Evolutionary conservation across 2,113 vertebrate species (phyloP).

Genomic region (Tapirus terrestris): DNA sequence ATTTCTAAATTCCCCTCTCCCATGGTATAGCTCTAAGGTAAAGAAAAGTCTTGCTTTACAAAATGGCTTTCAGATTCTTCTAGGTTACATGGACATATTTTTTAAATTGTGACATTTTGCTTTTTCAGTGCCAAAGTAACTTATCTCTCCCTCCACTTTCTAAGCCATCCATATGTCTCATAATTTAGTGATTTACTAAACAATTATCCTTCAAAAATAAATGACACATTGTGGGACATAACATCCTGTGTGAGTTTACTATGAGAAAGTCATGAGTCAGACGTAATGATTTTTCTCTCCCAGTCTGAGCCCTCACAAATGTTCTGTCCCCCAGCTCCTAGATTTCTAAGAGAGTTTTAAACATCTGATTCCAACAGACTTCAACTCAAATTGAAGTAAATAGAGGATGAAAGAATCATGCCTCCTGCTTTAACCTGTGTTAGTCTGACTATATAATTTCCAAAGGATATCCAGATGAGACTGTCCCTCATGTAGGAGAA

Average conservation of each 20-base stretch:
- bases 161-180: conserved; percentile 45
- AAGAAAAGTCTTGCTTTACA: not conserved
- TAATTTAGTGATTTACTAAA: conserved; percentile 62
- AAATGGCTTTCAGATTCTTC: conserved; percentile 55
- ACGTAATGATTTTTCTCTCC: not conserved
- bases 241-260: conserved; percentile 50
- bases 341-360: conserved; percentile 8
- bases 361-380: conserved; percentile 14
- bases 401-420: conserved; percentile 42
- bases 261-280: conserved; percentile 59
- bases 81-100: conserved; percentile 1
- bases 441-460: conserved; percentile 15
- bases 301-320: not conserved
- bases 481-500: not conserved
- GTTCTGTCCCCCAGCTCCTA: not conserved
- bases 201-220: conserved; percentile 60
- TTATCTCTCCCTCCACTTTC: conserved; percentile 46
- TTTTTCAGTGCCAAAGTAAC: conserved; percentile 51
- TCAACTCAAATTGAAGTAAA: conserved; percentile 35
- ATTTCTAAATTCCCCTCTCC: not conserved
- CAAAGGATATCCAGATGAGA: not conserved
- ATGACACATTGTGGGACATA: conserved; percentile 37
- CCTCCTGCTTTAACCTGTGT: not conserved
- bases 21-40: not conserved
- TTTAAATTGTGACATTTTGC: conserved; percentile 56